Evolutionary conservation across 30 jellyfish, hydroid and myxozoan genomes (phyloP).

Genomic region (Aurelia sp.): DNA sequence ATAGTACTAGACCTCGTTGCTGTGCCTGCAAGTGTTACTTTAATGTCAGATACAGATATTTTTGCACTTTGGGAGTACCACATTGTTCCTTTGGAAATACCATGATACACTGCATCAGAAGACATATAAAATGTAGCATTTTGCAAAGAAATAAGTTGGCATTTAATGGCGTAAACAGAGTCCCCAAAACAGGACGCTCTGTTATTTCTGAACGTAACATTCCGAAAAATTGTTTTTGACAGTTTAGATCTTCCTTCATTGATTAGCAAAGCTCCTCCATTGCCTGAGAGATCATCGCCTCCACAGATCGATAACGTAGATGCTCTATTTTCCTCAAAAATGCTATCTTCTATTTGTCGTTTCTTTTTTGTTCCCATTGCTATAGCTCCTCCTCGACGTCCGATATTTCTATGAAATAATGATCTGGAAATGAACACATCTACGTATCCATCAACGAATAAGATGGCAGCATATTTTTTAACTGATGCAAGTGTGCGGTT

Average conservation of each 20-base stretch:
- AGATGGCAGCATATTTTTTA: slow-evolving; percentile 2
- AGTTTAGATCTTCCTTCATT: neutral
- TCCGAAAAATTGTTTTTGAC: neutral
- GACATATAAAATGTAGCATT: neutral
- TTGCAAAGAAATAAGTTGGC: neutral
- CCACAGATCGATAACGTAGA: neutral
- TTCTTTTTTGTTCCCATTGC: neutral
- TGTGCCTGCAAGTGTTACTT: neutral
- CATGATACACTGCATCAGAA: neutral
- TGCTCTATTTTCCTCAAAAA: neutral
- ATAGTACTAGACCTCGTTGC: neutral
- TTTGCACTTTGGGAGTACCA: neutral
- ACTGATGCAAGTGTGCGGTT: neutral
- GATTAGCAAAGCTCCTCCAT: slow-evolving; percentile 1
- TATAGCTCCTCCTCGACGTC: neutral
- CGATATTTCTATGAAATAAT: neutral
- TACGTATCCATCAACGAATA: neutral
- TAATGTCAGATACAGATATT: neutral
- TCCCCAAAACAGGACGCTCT: neutral
- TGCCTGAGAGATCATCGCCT: neutral
- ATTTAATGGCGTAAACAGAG: neutral
- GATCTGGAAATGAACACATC: neutral
- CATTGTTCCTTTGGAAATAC: neutral
- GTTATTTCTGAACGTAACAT: neutral
- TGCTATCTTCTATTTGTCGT: neutral